Evolutionary conservation across 2,113 vertebrate genomes (phyloP).

Genomic region (Vicugna pacos): DNA sequence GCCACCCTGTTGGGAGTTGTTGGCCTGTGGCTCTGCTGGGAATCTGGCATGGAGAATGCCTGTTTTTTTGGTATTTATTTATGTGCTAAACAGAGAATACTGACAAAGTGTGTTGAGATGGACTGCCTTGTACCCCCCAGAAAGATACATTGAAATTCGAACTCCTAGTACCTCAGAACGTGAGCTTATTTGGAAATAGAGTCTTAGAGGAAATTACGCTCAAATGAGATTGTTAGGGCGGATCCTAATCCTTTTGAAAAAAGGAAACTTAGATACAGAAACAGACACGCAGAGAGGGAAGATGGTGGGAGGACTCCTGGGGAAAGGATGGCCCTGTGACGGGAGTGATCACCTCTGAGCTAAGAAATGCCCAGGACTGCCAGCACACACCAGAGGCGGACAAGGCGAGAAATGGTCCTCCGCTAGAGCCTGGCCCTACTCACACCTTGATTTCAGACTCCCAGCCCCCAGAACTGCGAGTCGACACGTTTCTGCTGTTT

Average conservation of each 20-base stretch:
- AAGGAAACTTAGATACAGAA: neutral
- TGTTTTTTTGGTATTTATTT: neutral
- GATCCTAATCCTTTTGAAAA: neutral
- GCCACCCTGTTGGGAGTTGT: rapidly evolving
- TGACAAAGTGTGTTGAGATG: neutral
- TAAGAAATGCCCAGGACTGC: neutral
- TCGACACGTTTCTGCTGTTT: neutral
- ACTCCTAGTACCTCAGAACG: neutral
- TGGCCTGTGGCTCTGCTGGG: neutral
- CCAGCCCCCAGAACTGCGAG: neutral
- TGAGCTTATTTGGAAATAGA: neutral
- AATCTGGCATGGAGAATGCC: neutral
- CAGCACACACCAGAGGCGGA: neutral
- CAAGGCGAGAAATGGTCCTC: neutral
- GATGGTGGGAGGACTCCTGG: neutral
- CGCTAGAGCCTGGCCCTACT: too few species aligned
- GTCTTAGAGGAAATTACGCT: neutral
- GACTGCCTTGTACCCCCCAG: neutral
- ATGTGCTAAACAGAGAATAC: neutral
- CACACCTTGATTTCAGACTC: neutral
- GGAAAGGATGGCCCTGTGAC: neutral
- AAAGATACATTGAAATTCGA: neutral
- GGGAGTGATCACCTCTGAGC: neutral
- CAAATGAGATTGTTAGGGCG: neutral
- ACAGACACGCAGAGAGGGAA: neutral